A percentile compares a stretch with the other conserved stretches of the same genome.
These are phyloP conservation scores for Sepioteuthis lessoniana DNA, from an alignment of 2,888 invertebrate genomes.

Conservation along the genomic window DNA sequence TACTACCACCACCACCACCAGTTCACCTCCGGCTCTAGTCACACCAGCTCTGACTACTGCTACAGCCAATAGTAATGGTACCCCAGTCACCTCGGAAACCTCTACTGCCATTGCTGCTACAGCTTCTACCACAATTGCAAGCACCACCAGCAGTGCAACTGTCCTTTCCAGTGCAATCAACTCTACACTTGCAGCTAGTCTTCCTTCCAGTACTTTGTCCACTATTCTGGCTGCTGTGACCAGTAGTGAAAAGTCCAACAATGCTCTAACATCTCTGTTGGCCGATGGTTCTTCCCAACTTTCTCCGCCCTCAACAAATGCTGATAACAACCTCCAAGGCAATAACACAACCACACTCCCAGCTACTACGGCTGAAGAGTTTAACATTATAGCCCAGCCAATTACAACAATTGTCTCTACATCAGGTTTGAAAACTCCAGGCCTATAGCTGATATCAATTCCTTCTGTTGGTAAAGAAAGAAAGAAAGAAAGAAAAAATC, in stretches of 20 bases:
- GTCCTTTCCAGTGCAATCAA: conserved; percentile 17
- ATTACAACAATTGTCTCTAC: conserved; percentile 35
- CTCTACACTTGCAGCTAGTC: neutral
- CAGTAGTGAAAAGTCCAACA: conserved; percentile 23
- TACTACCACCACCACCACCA: neutral
- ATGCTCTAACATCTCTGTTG: neutral
- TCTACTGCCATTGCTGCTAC: neutral
- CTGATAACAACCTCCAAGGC: neutral
- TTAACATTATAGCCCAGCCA: conserved; percentile 14
- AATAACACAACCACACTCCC: neutral
- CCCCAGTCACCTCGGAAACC: neutral
- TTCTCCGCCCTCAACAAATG: neutral
- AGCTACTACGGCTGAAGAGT: neutral
- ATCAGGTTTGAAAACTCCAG: neutral
- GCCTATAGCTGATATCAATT: neutral
- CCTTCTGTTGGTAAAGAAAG: neutral
- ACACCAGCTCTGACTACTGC: neutral
- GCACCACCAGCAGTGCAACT: neutral
- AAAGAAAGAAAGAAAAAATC: neutral
- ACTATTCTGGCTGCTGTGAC: neutral
- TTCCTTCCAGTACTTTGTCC: neutral
- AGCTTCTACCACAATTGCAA: neutral
- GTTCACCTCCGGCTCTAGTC: neutral
- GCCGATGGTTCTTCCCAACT: neutral
- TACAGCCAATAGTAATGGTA: neutral